Base-by-base conservation (phyloP, 2,797 vertebrate genomes). In the Scleropages formosus region DNA sequence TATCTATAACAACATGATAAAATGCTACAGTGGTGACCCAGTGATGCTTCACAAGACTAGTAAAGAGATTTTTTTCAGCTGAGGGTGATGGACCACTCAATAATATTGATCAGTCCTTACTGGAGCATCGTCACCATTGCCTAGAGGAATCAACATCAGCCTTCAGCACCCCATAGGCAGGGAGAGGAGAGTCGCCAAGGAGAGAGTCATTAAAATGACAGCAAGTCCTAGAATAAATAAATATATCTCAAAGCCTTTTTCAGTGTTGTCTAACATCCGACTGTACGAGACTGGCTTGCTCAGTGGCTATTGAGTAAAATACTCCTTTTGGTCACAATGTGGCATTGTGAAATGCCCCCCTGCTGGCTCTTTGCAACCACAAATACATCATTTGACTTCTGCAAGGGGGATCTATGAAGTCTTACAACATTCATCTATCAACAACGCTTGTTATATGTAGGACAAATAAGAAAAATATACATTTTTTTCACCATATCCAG, bases 201-300 rank as follows among this genome's bases (percentile, higher is more conserved):
- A 31, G n/a, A 56, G 44, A 12, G 15, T 49, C 18, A 22, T 46
- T 67, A 49, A 67, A 46, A 8, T 26, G 27, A 20, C 26, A 53
- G 20, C 67, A 53, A 27, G 49, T 10, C 49, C n/a, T 8, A 58
- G 59, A 47, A 46, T 65, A 49, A 51, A 49, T 46, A 22, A 15
- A 46, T 39, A 72, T 72, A 61, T 26, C 0, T 18, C 53, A 24
- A 26, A 47, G 26, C 26, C 20, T 15, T 12, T 15, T 70, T 70
- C n/a, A n/a, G 56, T 46, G 70, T 61, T 72, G 53, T 72, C 24
- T 60, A 62, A 24, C 18, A 20, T n/a, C n/a, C n/a, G n/a, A n/a
- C n/a, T 24, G 20, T 62, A 62, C n/a, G 62, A 39, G 2, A 39
- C 6, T 31, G 39, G 31, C 6, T 39, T 39, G 2, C 31, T 2